Base-by-base conservation (phyloP, 2,113 vertebrate species). In the Pterocles burchelli region DNA sequence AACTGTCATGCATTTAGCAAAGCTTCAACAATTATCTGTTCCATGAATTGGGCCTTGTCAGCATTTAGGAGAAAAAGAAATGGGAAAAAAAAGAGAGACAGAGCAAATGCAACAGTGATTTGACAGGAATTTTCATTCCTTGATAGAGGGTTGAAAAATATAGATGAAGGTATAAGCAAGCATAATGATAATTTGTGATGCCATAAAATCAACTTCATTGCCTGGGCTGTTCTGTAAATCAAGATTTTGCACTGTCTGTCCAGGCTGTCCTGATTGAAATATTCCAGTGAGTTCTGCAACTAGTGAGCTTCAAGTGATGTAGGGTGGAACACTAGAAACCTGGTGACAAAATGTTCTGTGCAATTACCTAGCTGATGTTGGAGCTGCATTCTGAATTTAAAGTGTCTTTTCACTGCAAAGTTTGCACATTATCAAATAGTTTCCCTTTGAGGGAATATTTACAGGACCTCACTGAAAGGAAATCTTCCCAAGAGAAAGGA, bases 1-100 rank as follows among this genome's bases (percentile, higher is more conserved):
- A 81, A 93, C 70, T 90, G 79, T 34, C 88, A 89, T 33, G 59
- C 45, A 74, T 95, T 94, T 93, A 95, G 80, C 77, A 96, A 79
- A 85, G 51, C 25, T 83, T 63, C 21, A 25, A 24, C 48, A 74
- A 79, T 94, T 73, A 79, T 90, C 51, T 86, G 9, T 94, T 87
- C 59, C 55, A 57, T 81, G 72, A 75, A 91, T 70, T 95, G 45
- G 45, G 71, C 78, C 55, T 61, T 80, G 90, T 93, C 92, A 96
- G 85, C 58, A 68, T 89, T 87, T 83, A 63, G 54, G 28, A 92
- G 75, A 73, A 89, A 94, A 70, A 71, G 51, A 84, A 33, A 48
- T 33, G 22, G 46, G 75, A 49, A 74, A 73, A 93, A 62, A 57
- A 41, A 63, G 51, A 38, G 57, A 68, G 15, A 20, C 13, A 41